Base-by-base conservation (phyloP, 2,888 invertebrate species). In the Phortica okadai region DNA sequence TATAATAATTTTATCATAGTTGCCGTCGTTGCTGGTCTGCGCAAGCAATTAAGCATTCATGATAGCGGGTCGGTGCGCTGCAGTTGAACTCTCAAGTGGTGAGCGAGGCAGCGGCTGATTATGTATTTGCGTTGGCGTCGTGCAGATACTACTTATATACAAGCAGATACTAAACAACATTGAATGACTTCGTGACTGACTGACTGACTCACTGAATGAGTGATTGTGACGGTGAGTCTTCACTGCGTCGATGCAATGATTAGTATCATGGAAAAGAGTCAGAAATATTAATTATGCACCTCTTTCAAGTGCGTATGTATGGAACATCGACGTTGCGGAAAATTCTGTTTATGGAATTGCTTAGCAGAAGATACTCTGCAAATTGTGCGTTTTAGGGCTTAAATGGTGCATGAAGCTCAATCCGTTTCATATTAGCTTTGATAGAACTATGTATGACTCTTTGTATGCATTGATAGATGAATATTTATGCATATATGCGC, bases 321-420 rank as follows among this genome's bases (percentile, higher is more conserved):
- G 21, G 21, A 21, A 21, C 21, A 21, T 2, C 50, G 14, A 50
- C 50, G 50, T 50, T 50, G 50, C 50, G 50, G 50, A 50, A 50
- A 50, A 50, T 50, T 50, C 50, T 50, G 50, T 50, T 50, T 50
- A 50, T 50, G 50, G 14, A 50, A 50, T 11, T 50, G 1, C 50
- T 50, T 50, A 50, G 50, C 50, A 72, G 56, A 56, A 41, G 72
- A 54, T 41, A 6, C 66, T 25, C 42, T 62, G 78, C 78, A 83
- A 84, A 86, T 86, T 80, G 83, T 80, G 86, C 88, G 81, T 86
- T 87, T 87, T 80, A 86, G 82, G 84, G 80, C 79, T 78, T 77
- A 79, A 87, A 87, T 84, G 84, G 82, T 77, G 78, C 78, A 79
- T 59, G 76, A 50, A 2, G 2, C 6, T 50, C 50, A 50, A 50